Evolutionary conservation across 2,888 invertebrate species (phyloP), one percentile per base, ranked within the genome.

Genomic region (Plagodis pulveraria): DNA sequence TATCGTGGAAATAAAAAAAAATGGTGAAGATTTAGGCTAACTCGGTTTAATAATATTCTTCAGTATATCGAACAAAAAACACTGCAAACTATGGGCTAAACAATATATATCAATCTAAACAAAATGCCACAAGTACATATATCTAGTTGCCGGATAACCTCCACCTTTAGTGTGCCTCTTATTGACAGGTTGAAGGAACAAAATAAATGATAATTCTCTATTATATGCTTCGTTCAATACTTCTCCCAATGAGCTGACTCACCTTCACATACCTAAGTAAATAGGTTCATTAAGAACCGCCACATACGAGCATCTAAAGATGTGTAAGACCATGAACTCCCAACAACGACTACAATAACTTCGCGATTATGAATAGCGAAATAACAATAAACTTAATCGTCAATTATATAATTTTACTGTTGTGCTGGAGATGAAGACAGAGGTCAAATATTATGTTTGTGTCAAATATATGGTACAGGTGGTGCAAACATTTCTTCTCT

Each of bases 261-360:
- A 74, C 80, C 81, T 81, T 80, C 73, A 69, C 63, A 60, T 70
- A 63, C 53, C 71, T 56, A 62, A n/a, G 44, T 66, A 71, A 70
- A 60, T 67, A 59, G 48, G 65, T 70, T 72, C 72, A 74, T 68
- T 73, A 69, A 67, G 4, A 61, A 65, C 42, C 69, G 62, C 68
- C 60, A 56, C 52, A 65, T 69, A 68, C 61, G 47, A 34, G 12
- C 34, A 46, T 43, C 40, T 33, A 50, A 61, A 58, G 56, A 51
- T 44, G 40, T 50, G 48, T 43, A 49, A 52, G 60, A 46, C 60
- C 60, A 34, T 61, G 60, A 61, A 56, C 56, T 40, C 45, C 12
- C 49, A 49, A 60, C 51, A 47, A 54, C 50, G 22, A 22, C 22
- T 47, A 58, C 56, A 56, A 53, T 61, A 50, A 54, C 51, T 56